Evolutionary conservation across 2,797 vertebrate species (phyloP).

Genomic region (Thunnus albacares): DNA sequence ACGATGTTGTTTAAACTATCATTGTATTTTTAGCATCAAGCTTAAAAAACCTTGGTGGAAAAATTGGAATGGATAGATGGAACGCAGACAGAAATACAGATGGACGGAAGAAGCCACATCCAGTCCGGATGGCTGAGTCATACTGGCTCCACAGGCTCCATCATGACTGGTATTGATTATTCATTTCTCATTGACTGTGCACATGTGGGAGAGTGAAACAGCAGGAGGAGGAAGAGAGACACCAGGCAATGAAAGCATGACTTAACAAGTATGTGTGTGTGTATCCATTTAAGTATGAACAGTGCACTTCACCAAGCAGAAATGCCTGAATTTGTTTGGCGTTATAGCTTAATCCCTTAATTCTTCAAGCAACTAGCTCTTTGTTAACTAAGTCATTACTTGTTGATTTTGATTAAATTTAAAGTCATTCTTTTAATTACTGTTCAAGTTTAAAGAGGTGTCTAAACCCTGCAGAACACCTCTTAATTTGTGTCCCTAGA

Average conservation of each 20-base stretch:
- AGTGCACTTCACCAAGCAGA: background rate
- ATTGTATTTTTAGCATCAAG: conserved; percentile 4
- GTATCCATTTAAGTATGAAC: background rate
- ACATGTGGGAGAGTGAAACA: conserved; percentile 27
- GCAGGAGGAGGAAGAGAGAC: background rate
- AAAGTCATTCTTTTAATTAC: background rate
- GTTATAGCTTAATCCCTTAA: background rate
- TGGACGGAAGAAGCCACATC: conserved; percentile 28
- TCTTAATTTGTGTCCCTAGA: background rate
- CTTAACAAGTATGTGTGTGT: background rate
- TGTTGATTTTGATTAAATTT: background rate
- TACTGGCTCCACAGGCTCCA: conserved; percentile 51
- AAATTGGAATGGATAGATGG: background rate
- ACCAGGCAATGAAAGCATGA: background rate
- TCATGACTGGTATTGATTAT: conserved; percentile 63
- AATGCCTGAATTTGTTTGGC: background rate
- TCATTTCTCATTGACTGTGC: conserved; percentile 57
- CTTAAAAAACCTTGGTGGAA: background rate
- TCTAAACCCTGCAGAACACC: background rate
- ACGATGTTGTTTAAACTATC: background rate
- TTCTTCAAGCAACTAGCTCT: background rate
- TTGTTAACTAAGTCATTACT: background rate
- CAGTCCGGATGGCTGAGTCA: conserved; percentile 51
- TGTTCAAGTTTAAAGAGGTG: background rate
- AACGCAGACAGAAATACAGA: conserved; percentile 23